Conservation (phyloP, 2,113 vertebrate species). For the Perca flavescens region DNA sequence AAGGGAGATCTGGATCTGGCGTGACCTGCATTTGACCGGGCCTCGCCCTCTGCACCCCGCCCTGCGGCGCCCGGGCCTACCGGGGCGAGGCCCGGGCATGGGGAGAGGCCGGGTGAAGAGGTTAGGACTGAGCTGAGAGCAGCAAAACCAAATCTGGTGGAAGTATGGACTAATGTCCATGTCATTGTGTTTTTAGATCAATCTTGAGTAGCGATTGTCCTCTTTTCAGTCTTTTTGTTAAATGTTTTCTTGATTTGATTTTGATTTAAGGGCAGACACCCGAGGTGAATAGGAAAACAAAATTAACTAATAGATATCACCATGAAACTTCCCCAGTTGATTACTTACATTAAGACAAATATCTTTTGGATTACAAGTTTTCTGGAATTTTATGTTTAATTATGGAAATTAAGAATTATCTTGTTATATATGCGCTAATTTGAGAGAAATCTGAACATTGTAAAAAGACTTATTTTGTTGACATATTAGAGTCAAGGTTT, state of each 20-base stretch:
- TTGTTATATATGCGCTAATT: no score
- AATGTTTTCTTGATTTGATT: not conserved
- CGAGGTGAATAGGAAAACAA: no score
- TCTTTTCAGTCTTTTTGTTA: not conserved
- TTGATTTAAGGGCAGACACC: not conserved
- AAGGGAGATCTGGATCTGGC: slow-evolving; percentile 75
- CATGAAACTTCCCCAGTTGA: no score
- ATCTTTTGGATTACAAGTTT: no score
- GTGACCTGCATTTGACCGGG: slow-evolving; percentile 81
- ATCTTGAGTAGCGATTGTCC: not conserved
- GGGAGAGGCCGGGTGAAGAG: not conserved
- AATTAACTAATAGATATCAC: no score
- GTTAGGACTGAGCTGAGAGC: not conserved
- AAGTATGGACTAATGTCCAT: not conserved
- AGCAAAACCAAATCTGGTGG: not conserved
- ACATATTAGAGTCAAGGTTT: no score
- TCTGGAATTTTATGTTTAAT: no score
- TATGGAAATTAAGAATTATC: no score
- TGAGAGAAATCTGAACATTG: no score
- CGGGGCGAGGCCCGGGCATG: not conserved
- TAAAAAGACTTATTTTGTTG: no score
- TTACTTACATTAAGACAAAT: no score
- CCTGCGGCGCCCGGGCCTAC: slow-evolving; percentile 18
- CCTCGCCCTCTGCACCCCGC: slow-evolving; percentile 44
- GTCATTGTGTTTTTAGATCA: not conserved